Percentiles rank a stretch among this genome's conserved stretches.
These are phyloP conservation scores for Anseranas semipalmata DNA, from an alignment of 2,113 vertebrate species.

Conservation along the genomic window DNA sequence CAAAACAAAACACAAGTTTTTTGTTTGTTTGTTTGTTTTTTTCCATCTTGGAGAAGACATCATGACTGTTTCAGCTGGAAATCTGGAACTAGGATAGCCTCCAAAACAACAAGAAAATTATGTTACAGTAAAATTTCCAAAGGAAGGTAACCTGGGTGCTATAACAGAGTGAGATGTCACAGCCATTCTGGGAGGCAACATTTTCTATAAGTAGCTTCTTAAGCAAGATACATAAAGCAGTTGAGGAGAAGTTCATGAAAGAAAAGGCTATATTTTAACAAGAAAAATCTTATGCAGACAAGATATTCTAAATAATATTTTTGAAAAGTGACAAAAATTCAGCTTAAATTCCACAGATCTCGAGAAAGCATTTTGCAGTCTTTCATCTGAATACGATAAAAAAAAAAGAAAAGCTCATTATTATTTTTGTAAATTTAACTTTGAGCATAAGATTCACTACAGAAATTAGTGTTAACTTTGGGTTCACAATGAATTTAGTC, in stretches of 20 bases:
- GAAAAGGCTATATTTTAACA: neutral
- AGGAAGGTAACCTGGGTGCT: neutral
- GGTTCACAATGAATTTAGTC: too few species aligned
- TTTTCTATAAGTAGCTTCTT: neutral
- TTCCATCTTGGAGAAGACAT: neutral
- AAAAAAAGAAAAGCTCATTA: neutral
- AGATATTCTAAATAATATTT: neutral
- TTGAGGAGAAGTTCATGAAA: neutral
- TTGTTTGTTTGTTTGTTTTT: too few species aligned
- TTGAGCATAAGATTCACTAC: neutral
- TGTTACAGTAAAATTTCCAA: neutral
- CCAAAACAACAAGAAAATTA: neutral
- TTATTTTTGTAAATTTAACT: neutral
- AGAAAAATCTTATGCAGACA: neutral
- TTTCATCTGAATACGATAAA: neutral
- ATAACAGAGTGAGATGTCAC: neutral
- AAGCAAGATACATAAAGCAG: neutral
- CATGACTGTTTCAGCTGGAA: neutral
- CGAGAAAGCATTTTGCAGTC: neutral
- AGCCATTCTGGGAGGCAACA: rapidly evolving
- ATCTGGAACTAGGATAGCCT: neutral
- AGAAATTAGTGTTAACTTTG: neutral
- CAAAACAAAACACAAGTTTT: neutral
- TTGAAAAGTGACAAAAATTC: neutral
- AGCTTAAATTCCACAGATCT: neutral